A percentile compares a stretch with the other conserved stretches of the same genome.
Conservation (phyloP, 2,797 vertebrate species). For the Natrix natrix region DNA sequence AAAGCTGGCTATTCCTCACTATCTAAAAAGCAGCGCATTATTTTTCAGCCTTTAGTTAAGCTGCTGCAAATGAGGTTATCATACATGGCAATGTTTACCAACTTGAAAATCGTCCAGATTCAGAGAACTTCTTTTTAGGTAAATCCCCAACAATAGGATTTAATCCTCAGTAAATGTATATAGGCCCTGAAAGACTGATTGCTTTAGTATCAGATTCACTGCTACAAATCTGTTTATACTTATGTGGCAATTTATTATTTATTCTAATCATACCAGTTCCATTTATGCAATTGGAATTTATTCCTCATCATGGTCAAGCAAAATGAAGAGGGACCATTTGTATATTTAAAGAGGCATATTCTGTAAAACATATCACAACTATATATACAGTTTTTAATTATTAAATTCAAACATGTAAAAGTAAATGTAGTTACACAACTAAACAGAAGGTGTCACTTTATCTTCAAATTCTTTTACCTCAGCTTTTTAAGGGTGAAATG, state of each 20-base stretch:
- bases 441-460: slow-evolving; percentile 68
- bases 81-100: neutral
- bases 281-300: neutral
- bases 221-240: neutral
- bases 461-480: slow-evolving; percentile 45
- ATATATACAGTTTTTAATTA: neutral
- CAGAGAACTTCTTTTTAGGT: neutral
- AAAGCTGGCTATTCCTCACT: neutral
- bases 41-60: neutral
- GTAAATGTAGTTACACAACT: slow-evolving; percentile 54
- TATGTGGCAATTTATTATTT: neutral
- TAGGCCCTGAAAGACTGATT: neutral
- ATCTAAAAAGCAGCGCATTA: neutral
- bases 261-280: neutral
- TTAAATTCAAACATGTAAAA: neutral
- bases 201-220: neutral
- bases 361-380: neutral
- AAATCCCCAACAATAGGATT: neutral
- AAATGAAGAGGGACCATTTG: neutral
- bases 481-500: accelerated
- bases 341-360: neutral
- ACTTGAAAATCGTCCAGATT: neutral
- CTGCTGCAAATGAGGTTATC: neutral
- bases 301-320: neutral
- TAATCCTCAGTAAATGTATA: neutral